Evolutionary conservation across 2,797 vertebrate genomes (phyloP), one percentile per base, ranked within the genome.

Genomic region (Gadopsis bispinosus): DNA sequence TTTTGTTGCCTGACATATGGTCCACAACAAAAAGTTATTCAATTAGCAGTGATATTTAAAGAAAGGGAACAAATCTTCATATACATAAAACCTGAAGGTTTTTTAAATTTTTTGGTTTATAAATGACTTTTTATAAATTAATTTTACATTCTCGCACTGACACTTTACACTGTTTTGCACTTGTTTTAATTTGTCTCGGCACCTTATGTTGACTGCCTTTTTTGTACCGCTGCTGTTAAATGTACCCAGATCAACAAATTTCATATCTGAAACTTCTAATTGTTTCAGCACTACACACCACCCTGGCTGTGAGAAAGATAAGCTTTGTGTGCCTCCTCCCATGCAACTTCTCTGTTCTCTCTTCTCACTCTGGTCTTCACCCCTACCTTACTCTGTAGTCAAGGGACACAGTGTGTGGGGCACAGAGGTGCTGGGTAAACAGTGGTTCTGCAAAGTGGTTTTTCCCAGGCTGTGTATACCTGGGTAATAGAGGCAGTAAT

Each of bases 401-500:
- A 68, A 47, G 69, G 81, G 81, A 88, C 83, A 77, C 75, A 69
- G 63, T 53, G 72, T 64, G 69, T 60, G 79, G 80, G 81, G 84
- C 87, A 78, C 70, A 61, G 54, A 80, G 84, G 87, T 80, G 75
- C 71, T 88, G 69, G 83, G 88, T 90, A 92, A 94, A 94, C 88
- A 92, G 82, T 73, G 71, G 83, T 86, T 88, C 83, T 85, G 88
- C 81, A 90, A 90, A 92, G 89, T 92, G 88, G 83, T 89, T 91
- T 87, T 88, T 84, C 80, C 83, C 31, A 17, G 78, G 54, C 89
- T 90, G 77, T 88, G 88, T 92, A 85, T 89, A 89, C 89, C 88
- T 73, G 87, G 75, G 89, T 92, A 93, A 93, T 89, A 87, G 89
- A 90, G 82, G 90, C 85, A 83, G 88, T 92, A 92, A 93, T 92